Base-by-base conservation (phyloP, 2,888 invertebrate species). In the Doris montereyensis region DNA sequence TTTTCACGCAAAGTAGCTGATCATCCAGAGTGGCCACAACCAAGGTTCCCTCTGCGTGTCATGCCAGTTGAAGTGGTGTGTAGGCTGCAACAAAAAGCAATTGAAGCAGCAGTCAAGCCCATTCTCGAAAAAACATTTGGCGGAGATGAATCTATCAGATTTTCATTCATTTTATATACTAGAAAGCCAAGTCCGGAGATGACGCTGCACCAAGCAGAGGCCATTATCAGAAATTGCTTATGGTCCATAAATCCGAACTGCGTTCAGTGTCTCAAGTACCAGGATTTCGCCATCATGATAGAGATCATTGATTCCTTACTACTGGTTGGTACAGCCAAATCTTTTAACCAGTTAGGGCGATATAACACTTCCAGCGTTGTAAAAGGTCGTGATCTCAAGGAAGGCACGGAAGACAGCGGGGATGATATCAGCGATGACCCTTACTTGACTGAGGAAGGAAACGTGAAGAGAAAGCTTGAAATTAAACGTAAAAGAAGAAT, bases 401-500 rank as follows among this genome's bases (percentile, higher is more conserved):
- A 76, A 4, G 32, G n/a, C 28, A 60, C 62, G 17, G 76, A 76
- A n/a, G 79, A 79, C 65, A 79, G 79, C 41, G 79, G 76, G 71
- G 79, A 79, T 76, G 79, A 79, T 13, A 76, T 79, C 41, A 79
- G 79, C 68, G 79, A 79, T 52, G 72, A 76, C 52, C 72, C 79
- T 13, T 65, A 35, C 8, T 57, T 79, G 26, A 62, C 62, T 34
- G 79, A 79, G 21, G 76, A 70, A 1, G 62, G 41, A 0, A 75
- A 79, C 26, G 71, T 58, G 21, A 58, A 32, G 24, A 58, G 79
- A 21, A 79, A 79, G 72, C 3, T 79, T 35, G n/a, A 32, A 41
- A 71, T 79, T 1, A 79, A 79, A 34, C 34, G 65, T 2, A 76
- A 71, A 26, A 67, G 79, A 1, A 70, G 76, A 26, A 76, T 76